Evolutionary conservation across 1,140 invertebrate species (phyloP), one percentile per base, ranked within the genome.

Genomic region (Zelostemma sp.): DNA sequence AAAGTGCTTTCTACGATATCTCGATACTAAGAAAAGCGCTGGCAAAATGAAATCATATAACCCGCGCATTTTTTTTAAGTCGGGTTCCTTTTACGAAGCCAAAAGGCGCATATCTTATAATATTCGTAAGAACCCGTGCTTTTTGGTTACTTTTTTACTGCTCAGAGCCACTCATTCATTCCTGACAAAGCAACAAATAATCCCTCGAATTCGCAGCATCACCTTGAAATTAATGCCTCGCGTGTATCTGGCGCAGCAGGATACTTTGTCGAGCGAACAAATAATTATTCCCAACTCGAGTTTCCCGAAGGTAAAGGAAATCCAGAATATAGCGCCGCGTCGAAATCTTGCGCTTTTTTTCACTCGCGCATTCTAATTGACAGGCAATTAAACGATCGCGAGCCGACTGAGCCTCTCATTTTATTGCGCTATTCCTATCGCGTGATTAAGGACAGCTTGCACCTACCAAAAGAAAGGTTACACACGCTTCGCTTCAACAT

Each of bases 371-470:
- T 49, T 5, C 25, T 43, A 72, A 74, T 77, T 46, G 64, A 72
- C 58, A 41, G 33, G 62, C 68, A 66, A 77, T 74, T 73, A 69
- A 70, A 64, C 41, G 54, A 21, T 68, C 65, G 69, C 74, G 47
- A 59, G 67, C 21, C 21, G 21, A 43, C 54, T 47, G 55, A 21
- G 14, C 14, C n/a, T 41, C 47, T 16, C 21, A 33, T 51, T 59
- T 65, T 51, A 66, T 62, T 62, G 45, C 61, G 40, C n/a, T 50
- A 31, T 40, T 40, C 33, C 28, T 35, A 18, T 49, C 21, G 21
- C 21, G 14, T 74, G 66, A 74, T 76, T 76, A 73, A 77, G 50
- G 50, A 51, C 50, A 55, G 46, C 17, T 47, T 64, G 69, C 25
- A 73, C 49, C 58, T 54, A 31, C 47, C 49, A 21, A 59, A 43